Evolutionary conservation across 2,797 vertebrate genomes (phyloP).

Genomic region (Sphenodon punctatus): DNA sequence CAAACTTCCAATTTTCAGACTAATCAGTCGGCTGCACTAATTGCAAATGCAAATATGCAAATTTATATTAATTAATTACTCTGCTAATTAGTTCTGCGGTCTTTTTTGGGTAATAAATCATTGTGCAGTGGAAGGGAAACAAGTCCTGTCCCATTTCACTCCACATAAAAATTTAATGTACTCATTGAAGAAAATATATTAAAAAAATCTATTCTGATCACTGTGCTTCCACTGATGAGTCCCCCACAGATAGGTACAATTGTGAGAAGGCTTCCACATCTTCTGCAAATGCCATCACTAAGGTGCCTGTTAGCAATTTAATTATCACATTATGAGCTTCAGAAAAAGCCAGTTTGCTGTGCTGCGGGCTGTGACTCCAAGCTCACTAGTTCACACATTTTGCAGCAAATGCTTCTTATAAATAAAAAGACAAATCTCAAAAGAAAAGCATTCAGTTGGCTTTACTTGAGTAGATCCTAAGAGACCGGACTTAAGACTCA

Average conservation of each 20-base stretch:
- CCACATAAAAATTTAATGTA: conserved; percentile 87
- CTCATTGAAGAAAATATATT: conserved; percentile 77
- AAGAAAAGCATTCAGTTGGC: conserved; percentile 9
- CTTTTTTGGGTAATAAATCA: conserved; percentile 99
- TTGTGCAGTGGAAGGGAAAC: conserved; percentile 92
- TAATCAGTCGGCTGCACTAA: conserved; percentile 99
- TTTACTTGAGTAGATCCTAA: conserved; percentile 2
- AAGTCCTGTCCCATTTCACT: conserved; percentile 84
- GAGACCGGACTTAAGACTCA: not conserved
- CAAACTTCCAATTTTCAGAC: conserved; percentile 99
- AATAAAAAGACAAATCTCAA: conserved; percentile 52
- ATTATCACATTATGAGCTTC: conserved; percentile 97
- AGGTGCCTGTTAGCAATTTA: conserved; percentile 96
- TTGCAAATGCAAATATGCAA: conserved; percentile 99
- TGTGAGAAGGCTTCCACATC: conserved; percentile 76
- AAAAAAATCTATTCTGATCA: conserved; percentile 39
- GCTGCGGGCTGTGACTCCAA: conserved; percentile 84
- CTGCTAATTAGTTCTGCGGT: conserved; percentile 99
- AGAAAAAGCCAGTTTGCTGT: conserved; percentile 84
- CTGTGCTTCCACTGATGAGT: conserved; percentile 62
- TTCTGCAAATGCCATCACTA: conserved; percentile 85
- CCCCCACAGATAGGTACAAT: conserved; percentile 76
- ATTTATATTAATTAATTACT: conserved; percentile 99
- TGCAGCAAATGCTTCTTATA: conserved; percentile 71
- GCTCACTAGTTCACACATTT: conserved; percentile 80